These are phyloP conservation scores for human DNA, from an alignment of 2,113 vertebrate genomes.

Conservation along the genomic window DNA sequence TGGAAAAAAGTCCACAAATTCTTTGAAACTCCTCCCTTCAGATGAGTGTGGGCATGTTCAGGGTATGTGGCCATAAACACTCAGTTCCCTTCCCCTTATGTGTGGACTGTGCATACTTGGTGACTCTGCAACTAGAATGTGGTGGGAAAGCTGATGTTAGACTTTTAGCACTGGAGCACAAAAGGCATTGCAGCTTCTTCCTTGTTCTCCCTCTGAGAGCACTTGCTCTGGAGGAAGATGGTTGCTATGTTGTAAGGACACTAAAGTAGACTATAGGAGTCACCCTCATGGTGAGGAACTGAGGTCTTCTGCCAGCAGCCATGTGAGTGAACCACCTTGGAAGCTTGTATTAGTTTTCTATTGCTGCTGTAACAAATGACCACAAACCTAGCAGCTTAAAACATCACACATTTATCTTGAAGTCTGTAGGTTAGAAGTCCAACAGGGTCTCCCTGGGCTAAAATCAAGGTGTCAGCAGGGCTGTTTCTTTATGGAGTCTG, in stretches of 20 bases:
- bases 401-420: rapidly evolving
- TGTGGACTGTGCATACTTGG: too few species aligned
- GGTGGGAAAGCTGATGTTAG: background rate
- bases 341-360: background rate
- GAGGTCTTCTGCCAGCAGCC: background rate
- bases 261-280: background rate
- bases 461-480: background rate
- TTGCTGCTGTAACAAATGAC: background rate
- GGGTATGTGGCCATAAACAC: too few species aligned
- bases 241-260: rapidly evolving
- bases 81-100: background rate
- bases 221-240: background rate
- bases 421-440: background rate
- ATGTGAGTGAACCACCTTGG: background rate
- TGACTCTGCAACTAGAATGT: rapidly evolving
- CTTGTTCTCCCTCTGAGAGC: background rate
- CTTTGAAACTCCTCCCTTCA: background rate
- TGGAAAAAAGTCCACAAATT: too few species aligned
- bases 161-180: rapidly evolving
- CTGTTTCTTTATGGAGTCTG: background rate
- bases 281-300: rapidly evolving
- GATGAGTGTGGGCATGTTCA: background rate
- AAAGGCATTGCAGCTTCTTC: rapidly evolving
- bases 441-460: background rate
- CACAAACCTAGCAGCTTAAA: background rate